These are phyloP conservation scores for Platyura marginata DNA, from an alignment of 1,140 invertebrate genomes.

Conservation along the genomic window DNA sequence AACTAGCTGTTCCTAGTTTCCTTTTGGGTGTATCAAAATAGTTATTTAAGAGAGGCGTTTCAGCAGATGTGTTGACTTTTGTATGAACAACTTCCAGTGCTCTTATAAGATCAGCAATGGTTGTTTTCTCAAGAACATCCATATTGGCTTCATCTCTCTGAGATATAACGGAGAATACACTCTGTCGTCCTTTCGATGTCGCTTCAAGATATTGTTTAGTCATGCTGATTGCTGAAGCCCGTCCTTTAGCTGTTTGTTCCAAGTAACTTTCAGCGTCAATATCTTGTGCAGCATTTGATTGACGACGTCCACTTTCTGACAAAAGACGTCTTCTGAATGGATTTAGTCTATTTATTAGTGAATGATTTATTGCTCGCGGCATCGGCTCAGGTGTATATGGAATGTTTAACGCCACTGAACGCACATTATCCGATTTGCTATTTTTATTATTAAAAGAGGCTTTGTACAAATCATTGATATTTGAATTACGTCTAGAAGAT, in stretches of 20 bases:
- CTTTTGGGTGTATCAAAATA: constrained; percentile 20
- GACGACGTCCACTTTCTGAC: not conserved
- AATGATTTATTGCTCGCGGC: not conserved
- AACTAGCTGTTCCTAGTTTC: constrained; percentile 32
- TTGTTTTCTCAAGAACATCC: constrained; percentile 52
- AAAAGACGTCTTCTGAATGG: constrained; percentile 7
- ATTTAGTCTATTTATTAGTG: constrained; percentile 8
- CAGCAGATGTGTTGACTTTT: constrained; percentile 11
- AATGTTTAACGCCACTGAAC: not conserved
- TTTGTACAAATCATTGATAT: constrained; percentile 6
- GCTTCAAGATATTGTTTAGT: constrained; percentile 14
- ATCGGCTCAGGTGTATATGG: not conserved
- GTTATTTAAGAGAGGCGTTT: constrained; percentile 5
- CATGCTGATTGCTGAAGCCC: not conserved
- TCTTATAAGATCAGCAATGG: constrained; percentile 50
- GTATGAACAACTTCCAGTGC: constrained; percentile 42
- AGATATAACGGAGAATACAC: constrained; percentile 31
- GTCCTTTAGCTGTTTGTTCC: not conserved
- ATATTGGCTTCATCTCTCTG: constrained; percentile 34
- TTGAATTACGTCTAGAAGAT: constrained; percentile 11
- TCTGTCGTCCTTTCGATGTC: constrained; percentile 30
- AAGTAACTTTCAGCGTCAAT: not conserved
- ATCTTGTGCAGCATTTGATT: not conserved
- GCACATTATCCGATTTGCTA: not conserved
- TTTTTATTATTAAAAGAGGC: constrained; percentile 1